A percentile compares a stretch with the other conserved stretches of the same genome.
Conservation (phyloP, 1,140 invertebrate species). For the Bombus vancouverensis region DNA sequence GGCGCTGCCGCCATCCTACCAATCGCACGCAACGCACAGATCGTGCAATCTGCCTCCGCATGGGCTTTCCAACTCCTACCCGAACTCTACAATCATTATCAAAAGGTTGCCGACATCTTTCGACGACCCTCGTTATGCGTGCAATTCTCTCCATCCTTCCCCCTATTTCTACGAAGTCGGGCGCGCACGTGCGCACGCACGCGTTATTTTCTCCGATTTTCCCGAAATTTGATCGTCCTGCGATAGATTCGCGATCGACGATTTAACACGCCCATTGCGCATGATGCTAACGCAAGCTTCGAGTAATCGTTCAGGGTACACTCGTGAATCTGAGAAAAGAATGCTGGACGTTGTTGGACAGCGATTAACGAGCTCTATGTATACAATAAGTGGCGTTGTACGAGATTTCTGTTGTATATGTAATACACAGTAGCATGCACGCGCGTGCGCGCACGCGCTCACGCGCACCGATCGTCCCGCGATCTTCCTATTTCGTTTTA, state of each 20-base stretch:
- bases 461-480: slow-evolving; percentile 31
- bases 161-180: neutral
- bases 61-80: slow-evolving; percentile 93
- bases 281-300: neutral
- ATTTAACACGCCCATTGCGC: neutral
- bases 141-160: neutral
- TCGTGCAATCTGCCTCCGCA: slow-evolving; percentile 84
- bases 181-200: neutral
- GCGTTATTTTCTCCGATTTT: neutral
- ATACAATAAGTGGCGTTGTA: neutral
- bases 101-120: slow-evolving; percentile 87
- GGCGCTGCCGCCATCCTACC: slow-evolving; percentile 35
- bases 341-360: neutral
- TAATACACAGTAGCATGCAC: neutral
- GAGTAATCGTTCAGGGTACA: neutral
- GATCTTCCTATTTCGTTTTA: neutral
- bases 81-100: slow-evolving; percentile 90
- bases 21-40: slow-evolving; percentile 77
- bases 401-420: neutral
- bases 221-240: neutral
- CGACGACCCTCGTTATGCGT: slow-evolving; percentile 7
- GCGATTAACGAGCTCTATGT: neutral
- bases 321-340: neutral
- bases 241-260: neutral
- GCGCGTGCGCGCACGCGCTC: neutral